Evolutionary conservation across 1,140 invertebrate genomes (phyloP).

Genomic region (Calephelis virginiensis): DNA sequence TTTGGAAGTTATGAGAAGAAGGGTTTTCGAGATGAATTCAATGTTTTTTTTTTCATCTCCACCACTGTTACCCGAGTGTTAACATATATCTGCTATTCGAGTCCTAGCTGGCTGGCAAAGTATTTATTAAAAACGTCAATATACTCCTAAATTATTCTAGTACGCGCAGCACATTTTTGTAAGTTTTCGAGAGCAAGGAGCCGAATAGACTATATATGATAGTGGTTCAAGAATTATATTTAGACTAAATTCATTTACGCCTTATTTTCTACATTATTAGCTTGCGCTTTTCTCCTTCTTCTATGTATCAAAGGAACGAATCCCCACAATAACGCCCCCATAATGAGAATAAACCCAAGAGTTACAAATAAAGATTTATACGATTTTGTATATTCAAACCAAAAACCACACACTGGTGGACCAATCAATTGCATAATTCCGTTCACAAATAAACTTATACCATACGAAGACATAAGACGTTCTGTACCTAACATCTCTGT

Average conservation of each 20-base stretch:
- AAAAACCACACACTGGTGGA: conserved; percentile 86
- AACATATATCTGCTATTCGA: too few species aligned
- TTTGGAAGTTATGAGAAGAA: too few species aligned
- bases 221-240: background rate
- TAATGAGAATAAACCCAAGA: conserved; percentile 85
- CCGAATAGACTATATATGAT: too few species aligned
- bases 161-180: too few species aligned
- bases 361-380: conserved; percentile 85
- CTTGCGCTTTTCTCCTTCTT: conserved; percentile 52
- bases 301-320: conserved; percentile 85
- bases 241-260: conserved; percentile 12
- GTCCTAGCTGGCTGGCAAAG: too few species aligned
- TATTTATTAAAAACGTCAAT: too few species aligned
- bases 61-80: too few species aligned
- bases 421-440: conserved; percentile 88
- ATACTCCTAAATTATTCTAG: too few species aligned
- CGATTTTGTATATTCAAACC: conserved; percentile 81
- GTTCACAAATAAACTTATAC: conserved; percentile 90
- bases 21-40: too few species aligned
- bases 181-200: too few species aligned
- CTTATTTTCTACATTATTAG: conserved; percentile 9
- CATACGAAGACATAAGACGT: conserved; percentile 89
- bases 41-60: too few species aligned
- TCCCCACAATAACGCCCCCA: conserved; percentile 86
- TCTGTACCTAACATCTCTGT: conserved; percentile 91